Conservation (phyloP, 2,113 vertebrate species). For the Lates calcarifer region DNA sequence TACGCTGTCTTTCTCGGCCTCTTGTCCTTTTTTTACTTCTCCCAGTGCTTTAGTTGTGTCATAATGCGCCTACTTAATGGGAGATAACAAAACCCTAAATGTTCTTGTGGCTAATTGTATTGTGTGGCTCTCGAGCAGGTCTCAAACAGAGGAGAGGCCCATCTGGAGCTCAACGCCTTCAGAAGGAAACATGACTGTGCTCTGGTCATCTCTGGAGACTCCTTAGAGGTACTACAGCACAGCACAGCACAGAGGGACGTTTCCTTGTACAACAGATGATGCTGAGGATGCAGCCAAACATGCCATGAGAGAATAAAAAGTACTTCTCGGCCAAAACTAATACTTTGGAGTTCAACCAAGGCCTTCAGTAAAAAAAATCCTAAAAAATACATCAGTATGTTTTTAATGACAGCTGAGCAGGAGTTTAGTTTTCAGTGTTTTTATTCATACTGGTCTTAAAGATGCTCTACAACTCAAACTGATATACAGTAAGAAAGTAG, state of each 20-base stretch:
- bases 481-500: background rate
- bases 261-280: slow-evolving; percentile 46
- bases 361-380: background rate
- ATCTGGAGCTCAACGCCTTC: slow-evolving; percentile 97
- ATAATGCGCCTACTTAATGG: background rate
- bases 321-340: slow-evolving; percentile 30
- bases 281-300: slow-evolving; percentile 47
- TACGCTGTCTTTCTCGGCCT: slow-evolving; percentile 68
- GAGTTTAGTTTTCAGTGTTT: background rate
- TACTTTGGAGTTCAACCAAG: slow-evolving; percentile 20
- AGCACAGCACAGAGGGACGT: slow-evolving; percentile 17
- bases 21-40: background rate
- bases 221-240: slow-evolving; percentile 90
- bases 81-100: background rate
- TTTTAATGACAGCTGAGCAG: background rate
- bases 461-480: no score
- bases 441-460: background rate
- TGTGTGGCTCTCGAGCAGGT: slow-evolving; percentile 85
- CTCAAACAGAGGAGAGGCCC: slow-evolving; percentile 92
- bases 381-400: background rate
- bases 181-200: slow-evolving; percentile 97
- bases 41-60: background rate
- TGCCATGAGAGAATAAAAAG: slow-evolving; percentile 25
- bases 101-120: slow-evolving; percentile 31
- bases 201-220: slow-evolving; percentile 97